Base-by-base conservation (phyloP, 2,113 vertebrate species). In the Procavia capensis region DNA sequence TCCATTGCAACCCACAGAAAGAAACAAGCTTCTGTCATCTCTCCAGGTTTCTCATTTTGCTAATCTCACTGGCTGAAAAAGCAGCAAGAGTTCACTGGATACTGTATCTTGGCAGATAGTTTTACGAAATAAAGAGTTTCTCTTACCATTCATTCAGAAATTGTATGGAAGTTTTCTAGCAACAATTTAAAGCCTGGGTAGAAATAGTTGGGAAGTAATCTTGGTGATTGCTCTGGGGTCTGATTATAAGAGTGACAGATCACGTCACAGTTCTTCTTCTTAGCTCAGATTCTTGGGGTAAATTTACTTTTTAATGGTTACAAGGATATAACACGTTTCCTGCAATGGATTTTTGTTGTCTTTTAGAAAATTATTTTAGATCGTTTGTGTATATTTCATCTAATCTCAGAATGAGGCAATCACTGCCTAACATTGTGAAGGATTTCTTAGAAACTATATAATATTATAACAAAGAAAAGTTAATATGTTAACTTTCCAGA, bases 171-270 rank as follows among this genome's bases (percentile, higher is more conserved):
- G 95, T 96, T 98, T 91, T 93, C 96, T 95, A 97, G 95, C 80
- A 96, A 97, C 92, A 87, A 82, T 79, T 88, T 94, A 74, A 82
- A 95, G 88, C 43, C n/a, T 16, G 16, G n/a, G 43, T 64, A 87
- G 96, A 96, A 97, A 98, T 96, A 97, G 82, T 95, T 97, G 97
- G 87, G 94, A 97, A 97, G 96, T 97, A 97, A 97, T 95, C 95
- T 97, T 93, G 78, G 82, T 84, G 97, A 98, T 98, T 97, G 98
- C 94, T 96, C 75, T 97, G 93, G 87, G 88, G 64, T 86, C 91
- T 95, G 94, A 96, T 92, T 95, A 95, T 92, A 96, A 94, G 96
- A 98, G 83, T 97, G 97, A 97, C 92, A 98, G 74, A 96, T 95
- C 88, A 92, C 95, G 79, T 96, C 94, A 97, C 86, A 95, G 82